Evolutionary conservation across 1,140 invertebrate species (phyloP), one percentile per base, ranked within the genome.

Genomic region (Cydia pomonella): DNA sequence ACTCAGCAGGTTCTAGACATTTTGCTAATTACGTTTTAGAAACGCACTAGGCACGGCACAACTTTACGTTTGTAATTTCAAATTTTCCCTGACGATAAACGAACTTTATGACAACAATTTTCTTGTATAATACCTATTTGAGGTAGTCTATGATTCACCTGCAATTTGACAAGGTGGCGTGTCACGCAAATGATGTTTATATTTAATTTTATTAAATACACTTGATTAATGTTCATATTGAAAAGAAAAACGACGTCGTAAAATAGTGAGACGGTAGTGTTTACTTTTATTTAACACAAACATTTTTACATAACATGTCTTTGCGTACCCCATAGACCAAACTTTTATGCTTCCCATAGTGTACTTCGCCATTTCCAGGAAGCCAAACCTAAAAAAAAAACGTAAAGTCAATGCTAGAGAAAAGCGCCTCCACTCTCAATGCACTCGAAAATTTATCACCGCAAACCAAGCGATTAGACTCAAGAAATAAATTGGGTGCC

Each of bases 381-480:
- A 69, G 27, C 27, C 16, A 69, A 41, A 29, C 64, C 13, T 41
- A 74, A 76, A 29, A 62, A 75, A 79, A 79, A 74, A 75, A 77
- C 75, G 76, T 53, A 59, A 76, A 76, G 77, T 77, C 59, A 79
- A 75, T 74, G 74, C 76, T 69, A 71, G 62, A 72, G 69, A 71
- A n/a, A 38, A 75, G 41, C 73, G 73, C 75, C 73, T 73, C 74
- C 77, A 72, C 74, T 41, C 76, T 80, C 73, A 76, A 73, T 75
- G 64, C 76, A 62, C 53, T 71, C 71, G 76, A 76, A 77, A 79
- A 82, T 80, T 78, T 80, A 82, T 82, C 73, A 75, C 71, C 41
- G 41, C 76, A 78, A 80, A 80, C 66, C 71, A 23, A 82, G 76
- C 80, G 75, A 75, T 78, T n/a, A 79, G 80, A 82, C 80, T 82